Evolutionary conservation across 2,888 invertebrate genomes (phyloP).

Genomic region (Leptopterna dolabrata): DNA sequence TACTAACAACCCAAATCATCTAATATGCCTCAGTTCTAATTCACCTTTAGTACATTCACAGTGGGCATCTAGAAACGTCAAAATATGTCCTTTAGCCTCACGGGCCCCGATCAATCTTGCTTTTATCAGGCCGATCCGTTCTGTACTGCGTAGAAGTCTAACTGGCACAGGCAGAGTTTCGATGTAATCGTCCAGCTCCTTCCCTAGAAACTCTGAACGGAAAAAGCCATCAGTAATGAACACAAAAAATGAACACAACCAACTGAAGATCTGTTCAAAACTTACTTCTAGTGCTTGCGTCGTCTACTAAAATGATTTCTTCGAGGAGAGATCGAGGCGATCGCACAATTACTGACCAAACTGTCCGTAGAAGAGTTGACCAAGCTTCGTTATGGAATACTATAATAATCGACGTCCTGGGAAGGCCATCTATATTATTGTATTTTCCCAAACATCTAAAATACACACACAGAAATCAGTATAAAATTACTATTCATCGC

Average conservation of each 20-base stretch:
- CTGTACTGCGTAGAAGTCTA: slow-evolving; percentile 74
- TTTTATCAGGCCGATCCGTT: slow-evolving; percentile 82
- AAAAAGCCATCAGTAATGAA: slow-evolving; percentile 60
- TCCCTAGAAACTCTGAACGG: slow-evolving; percentile 72
- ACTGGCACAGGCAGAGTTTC: slow-evolving; percentile 73
- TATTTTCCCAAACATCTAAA: slow-evolving; percentile 75
- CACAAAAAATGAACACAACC: neutral
- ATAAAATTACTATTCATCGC: neutral
- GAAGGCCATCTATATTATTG: slow-evolving; percentile 73
- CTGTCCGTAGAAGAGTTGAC: slow-evolving; percentile 94
- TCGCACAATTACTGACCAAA: slow-evolving; percentile 91
- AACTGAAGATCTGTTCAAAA: neutral
- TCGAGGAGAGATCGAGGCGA: slow-evolving; percentile 82
- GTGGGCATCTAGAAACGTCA: slow-evolving; percentile 94
- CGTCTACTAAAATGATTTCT: slow-evolving; percentile 90
- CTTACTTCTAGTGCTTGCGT: slow-evolving; percentile 85
- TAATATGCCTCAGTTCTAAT: no score
- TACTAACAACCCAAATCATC: no score
- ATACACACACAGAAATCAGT: slow-evolving; percentile 62
- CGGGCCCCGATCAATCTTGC: slow-evolving; percentile 84
- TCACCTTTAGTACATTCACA: slow-evolving; percentile 88
- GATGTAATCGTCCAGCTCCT: slow-evolving; percentile 77
- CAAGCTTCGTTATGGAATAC: slow-evolving; percentile 99
- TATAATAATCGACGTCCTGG: slow-evolving; percentile 91
- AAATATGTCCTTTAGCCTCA: slow-evolving; percentile 78